These are phyloP conservation scores for Anomalospiza imberbis DNA, from an alignment of 2,797 vertebrate genomes.

Conservation along the genomic window DNA sequence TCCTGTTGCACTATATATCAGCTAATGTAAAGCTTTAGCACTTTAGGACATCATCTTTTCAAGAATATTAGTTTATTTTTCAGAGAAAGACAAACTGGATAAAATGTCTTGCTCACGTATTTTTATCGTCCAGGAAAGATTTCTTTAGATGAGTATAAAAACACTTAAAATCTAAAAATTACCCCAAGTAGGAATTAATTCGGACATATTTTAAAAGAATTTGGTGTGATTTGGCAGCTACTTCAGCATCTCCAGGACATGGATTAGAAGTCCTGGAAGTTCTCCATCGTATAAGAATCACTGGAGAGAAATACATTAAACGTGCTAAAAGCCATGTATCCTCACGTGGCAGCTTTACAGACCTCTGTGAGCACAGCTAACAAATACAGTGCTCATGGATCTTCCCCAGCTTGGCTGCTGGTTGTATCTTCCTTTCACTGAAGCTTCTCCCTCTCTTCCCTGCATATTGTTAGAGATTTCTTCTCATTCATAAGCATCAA, in stretches of 20 bases:
- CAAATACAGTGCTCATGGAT: background rate
- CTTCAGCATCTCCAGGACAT: background rate
- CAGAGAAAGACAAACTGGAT: background rate
- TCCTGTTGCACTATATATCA: background rate
- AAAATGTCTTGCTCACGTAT: rapidly evolving
- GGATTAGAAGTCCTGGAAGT: background rate
- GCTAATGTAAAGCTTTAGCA: background rate
- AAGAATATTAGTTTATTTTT: background rate
- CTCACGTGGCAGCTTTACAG: background rate
- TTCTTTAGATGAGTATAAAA: background rate
- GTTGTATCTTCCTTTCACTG: background rate
- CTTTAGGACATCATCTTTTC: background rate
- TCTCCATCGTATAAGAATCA: background rate
- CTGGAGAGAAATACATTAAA: background rate
- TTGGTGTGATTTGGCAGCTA: background rate
- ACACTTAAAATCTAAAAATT: background rate
- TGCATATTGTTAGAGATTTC: background rate
- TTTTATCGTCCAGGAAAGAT: background rate
- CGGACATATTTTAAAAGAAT: background rate
- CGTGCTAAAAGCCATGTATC: background rate
- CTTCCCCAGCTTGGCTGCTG: background rate
- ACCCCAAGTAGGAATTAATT: background rate
- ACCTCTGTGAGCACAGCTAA: background rate
- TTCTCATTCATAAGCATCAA: background rate
- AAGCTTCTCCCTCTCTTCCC: background rate